phyloP scores from a whole-genome alignment of 2,888 invertebrate species.

The Azorinus chamasolen region DNA sequence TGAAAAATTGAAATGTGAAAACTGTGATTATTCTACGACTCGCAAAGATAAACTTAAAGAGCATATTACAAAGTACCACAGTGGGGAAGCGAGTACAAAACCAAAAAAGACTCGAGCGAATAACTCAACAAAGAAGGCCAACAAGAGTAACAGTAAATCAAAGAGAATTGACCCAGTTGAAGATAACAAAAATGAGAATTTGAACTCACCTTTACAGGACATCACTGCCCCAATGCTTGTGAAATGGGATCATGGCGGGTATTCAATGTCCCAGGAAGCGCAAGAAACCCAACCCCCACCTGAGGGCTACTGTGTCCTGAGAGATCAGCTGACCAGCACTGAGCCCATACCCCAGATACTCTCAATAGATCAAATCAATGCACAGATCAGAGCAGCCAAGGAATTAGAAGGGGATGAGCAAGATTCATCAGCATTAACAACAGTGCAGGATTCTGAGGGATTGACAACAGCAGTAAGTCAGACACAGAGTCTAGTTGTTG shows the following conservation, averaged over 20 bases:
- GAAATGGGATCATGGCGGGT: constrained; percentile 66
- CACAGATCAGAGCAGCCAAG: constrained; percentile 32
- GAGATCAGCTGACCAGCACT: constrained; percentile 42
- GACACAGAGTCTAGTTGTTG: constrained; percentile 10
- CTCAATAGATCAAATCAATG: constrained; percentile 43
- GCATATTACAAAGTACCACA: constrained; percentile 87
- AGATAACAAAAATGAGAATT: constrained; percentile 8
- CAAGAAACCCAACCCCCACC: constrained; percentile 14
- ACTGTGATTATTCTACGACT: constrained; percentile 90
- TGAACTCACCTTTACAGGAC: constrained; percentile 1
- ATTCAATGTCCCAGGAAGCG: constrained; percentile 45
- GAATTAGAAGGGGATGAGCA: not conserved
- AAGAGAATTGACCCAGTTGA: constrained; percentile 22
- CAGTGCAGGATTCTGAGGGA: constrained; percentile 1
- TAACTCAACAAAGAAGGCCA: constrained; percentile 25
- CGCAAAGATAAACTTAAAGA: constrained; percentile 90
- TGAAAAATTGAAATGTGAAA: constrained; percentile 89
- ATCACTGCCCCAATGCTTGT: constrained; percentile 50
- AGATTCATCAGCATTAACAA: not conserved
- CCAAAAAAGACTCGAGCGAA: constrained; percentile 49
- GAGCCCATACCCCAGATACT: constrained; percentile 39
- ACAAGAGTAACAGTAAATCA: constrained; percentile 4
- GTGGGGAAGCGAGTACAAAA: constrained; percentile 70
- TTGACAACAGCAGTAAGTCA: constrained; percentile 12
- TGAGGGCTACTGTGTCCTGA: constrained; percentile 48